Evolutionary conservation across 2,113 vertebrate genomes (phyloP).

Genomic region (Halcyon malimbica): DNA sequence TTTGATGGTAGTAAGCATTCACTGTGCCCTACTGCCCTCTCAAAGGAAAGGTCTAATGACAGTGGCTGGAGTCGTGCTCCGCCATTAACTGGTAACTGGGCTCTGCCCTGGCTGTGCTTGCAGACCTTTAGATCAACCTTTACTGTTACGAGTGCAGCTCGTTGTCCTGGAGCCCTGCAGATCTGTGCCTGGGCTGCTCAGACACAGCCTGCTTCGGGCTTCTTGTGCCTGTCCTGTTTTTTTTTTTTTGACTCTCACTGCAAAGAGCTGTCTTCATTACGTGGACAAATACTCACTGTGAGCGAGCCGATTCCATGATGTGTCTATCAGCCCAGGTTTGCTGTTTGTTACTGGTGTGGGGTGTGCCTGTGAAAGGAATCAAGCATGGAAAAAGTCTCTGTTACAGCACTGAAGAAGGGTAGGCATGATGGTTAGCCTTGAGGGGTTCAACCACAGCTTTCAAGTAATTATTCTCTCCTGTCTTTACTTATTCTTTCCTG

Average conservation of each 20-base stretch:
- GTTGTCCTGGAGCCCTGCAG: neutral
- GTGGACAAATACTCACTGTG: neutral
- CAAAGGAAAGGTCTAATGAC: neutral
- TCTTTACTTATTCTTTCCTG: neutral
- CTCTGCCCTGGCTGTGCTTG: neutral
- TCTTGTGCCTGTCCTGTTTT: neutral
- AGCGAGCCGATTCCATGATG: accelerated
- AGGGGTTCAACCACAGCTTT: neutral
- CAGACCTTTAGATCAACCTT: neutral
- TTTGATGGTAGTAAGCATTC: neutral
- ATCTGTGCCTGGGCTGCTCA: neutral
- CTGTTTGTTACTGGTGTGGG: neutral
- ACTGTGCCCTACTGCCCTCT: neutral
- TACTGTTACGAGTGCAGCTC: neutral
- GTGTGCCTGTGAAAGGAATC: neutral
- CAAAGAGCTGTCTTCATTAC: neutral
- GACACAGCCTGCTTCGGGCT: neutral
- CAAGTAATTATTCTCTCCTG: neutral
- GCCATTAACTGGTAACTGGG: neutral
- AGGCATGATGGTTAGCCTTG: neutral
- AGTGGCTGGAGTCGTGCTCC: neutral
- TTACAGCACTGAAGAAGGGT: neutral
- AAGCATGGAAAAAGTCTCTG: neutral
- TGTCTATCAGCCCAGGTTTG: neutral
- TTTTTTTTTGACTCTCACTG: neutral